Evolutionary conservation across 2,113 vertebrate genomes (phyloP), one percentile per base, ranked within the genome.

Genomic region (Poicephalus gulielmi): DNA sequence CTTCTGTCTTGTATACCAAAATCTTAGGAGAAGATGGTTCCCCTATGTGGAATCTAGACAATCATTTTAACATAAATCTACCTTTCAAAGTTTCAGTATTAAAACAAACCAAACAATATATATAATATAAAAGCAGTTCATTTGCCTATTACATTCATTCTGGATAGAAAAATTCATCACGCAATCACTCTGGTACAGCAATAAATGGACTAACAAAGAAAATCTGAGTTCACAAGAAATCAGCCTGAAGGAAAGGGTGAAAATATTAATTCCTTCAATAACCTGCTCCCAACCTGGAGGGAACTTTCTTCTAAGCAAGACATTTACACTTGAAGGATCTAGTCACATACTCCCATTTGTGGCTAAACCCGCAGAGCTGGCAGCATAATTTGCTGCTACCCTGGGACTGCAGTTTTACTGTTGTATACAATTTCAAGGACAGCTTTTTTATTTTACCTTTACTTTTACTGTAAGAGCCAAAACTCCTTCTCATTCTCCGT

Each of bases 371-470:
- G 63, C 63, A 91, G 50, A 92, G 57, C 50, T 81, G 81, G 60
- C 78, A 90, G 55, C 73, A 53, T 77, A 94, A 97, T 94, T 90
- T 96, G 69, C 88, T 75, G 73, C 59, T 44, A 71, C 79, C 70
- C 55, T 71, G 59, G 73, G 71, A 94, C 17, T 92, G 55, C 31
- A 49, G 62, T 74, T 92, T 92, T 59, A 83, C 52, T 69, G 24
- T 43, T 86, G 71, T 20, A 85, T 86, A 88, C 81, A 80, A 96
- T 94, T 96, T 90, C 86, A 97, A 94, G 96, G 93, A 39, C 25
- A 85, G 66, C 27, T 80, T 78, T 96, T 95, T 88, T 89, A 88
- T 92, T 95, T 95, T 91, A 79, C 80, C 73, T 91, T 91, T 85
- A 52, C 55, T 94, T 92, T 83, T 79, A 70, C 67, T 83, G 6